Conservation (phyloP, 2,888 invertebrate genomes). For the Chydorus sphaericus region DNA sequence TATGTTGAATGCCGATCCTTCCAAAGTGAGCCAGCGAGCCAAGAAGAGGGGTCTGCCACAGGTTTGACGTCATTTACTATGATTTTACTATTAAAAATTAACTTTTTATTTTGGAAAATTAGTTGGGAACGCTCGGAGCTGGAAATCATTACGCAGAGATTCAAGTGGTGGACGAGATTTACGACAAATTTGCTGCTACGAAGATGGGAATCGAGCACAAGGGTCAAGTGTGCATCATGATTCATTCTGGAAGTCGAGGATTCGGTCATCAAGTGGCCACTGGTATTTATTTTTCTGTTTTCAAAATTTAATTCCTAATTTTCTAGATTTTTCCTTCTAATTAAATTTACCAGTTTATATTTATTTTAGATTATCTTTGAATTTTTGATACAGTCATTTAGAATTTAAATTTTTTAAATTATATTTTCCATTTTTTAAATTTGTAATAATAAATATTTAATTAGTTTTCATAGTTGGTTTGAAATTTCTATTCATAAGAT, state of each 20-base stretch:
- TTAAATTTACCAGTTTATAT: too few relatives aligned
- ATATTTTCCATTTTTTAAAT: background rate
- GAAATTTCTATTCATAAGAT: too few relatives aligned
- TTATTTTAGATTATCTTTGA: background rate
- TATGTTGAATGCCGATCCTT: constrained; percentile 96
- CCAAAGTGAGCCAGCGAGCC: constrained; percentile 84
- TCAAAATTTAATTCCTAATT: background rate
- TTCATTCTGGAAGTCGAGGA: constrained; percentile 96
- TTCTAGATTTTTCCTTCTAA: background rate
- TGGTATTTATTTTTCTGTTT: constrained; percentile 25
- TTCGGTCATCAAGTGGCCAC: constrained; percentile 88
- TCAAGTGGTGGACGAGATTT: constrained; percentile 97
- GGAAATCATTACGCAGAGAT: constrained; percentile 99
- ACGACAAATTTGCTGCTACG: constrained; percentile 85
- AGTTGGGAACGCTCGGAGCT: constrained; percentile 90
- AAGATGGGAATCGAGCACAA: constrained; percentile 96
- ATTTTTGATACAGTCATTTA: background rate
- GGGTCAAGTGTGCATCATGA: constrained; percentile 96
- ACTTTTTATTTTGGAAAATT: constrained; percentile 8
- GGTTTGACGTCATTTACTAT: constrained; percentile 28
- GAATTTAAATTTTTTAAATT: too few relatives aligned
- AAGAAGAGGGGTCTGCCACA: constrained; percentile 96
- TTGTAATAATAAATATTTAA: background rate
- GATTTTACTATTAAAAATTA: background rate
- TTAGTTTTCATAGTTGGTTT: background rate